Evolutionary conservation across 1,140 invertebrate species (phyloP).

Genomic region (Heliconius himera): DNA sequence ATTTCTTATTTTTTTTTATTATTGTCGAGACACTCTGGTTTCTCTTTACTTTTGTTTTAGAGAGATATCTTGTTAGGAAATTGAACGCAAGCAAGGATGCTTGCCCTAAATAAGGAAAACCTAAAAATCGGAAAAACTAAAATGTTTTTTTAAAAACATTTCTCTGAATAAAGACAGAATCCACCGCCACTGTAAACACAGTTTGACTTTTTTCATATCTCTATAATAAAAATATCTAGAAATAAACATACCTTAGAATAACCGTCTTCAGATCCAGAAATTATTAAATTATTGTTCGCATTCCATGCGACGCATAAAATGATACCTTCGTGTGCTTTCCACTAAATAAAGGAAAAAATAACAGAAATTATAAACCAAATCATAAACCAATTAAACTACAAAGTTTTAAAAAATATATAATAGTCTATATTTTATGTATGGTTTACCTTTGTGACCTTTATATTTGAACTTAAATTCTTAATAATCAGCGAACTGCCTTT

Average conservation of each 20-base stretch:
- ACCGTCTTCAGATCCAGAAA: slow-evolving; percentile 98
- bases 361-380: neutral
- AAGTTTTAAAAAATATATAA: too few species aligned
- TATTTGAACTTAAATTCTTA: slow-evolving; percentile 94
- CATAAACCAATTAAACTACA: neutral
- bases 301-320: slow-evolving; percentile 96
- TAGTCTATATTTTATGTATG: neutral
- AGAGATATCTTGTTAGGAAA: too few species aligned
- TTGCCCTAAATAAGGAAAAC: too few species aligned
- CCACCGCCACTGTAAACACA: too few species aligned
- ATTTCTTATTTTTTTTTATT: neutral
- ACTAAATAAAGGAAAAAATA: slow-evolving; percentile 82
- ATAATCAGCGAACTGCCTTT: slow-evolving; percentile 92
- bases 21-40: neutral
- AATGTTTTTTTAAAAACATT: too few species aligned
- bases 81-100: too few species aligned
- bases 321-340: slow-evolving; percentile 97
- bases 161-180: too few species aligned
- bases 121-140: too few species aligned
- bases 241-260: slow-evolving; percentile 88
- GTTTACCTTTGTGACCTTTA: slow-evolving; percentile 90
- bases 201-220: too few species aligned
- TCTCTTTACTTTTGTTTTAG: neutral
- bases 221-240: neutral
- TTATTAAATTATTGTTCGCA: slow-evolving; percentile 91